Conservation (phyloP, 2,113 vertebrate genomes). For the Leptobrachium ailaonicum region DNA sequence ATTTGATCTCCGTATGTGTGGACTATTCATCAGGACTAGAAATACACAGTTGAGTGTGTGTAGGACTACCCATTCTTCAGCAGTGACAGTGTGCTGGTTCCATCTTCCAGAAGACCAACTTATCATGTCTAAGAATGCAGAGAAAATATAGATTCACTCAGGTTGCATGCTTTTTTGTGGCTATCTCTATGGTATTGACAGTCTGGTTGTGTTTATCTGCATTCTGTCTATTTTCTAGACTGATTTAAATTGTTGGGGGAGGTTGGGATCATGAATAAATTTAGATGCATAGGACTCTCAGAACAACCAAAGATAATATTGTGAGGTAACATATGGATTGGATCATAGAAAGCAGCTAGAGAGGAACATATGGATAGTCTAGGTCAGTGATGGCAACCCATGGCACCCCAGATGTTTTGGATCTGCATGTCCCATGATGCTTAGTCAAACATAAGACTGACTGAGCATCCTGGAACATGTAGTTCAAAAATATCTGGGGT, state of each 20-base stretch:
- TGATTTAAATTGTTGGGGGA: background rate
- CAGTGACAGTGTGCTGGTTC: conserved; percentile 45
- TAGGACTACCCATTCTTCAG: conserved; percentile 54
- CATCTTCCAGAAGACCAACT: conserved; percentile 41
- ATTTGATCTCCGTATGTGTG: conserved; percentile 51
- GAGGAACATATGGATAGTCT: no score
- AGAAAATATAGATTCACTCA: conserved; percentile 41
- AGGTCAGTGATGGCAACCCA: no score
- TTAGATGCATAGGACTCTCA: no score
- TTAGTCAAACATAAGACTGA: no score
- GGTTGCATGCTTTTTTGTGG: conserved; percentile 21
- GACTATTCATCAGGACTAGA: conserved; percentile 57
- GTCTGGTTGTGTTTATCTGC: background rate
- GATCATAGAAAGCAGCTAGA: no score
- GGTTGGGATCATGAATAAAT: no score
- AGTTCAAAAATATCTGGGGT: no score
- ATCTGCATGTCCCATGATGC: no score
- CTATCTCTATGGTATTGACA: conserved; percentile 32
- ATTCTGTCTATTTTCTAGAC: conserved; percentile 17
- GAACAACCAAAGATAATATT: no score
- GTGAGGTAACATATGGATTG: no score
- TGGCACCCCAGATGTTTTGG: no score
- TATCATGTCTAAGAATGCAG: conserved; percentile 25
- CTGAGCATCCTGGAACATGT: no score
- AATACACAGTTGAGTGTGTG: conserved; percentile 56